Evolutionary conservation across 2,888 invertebrate genomes (phyloP), one percentile per base, ranked within the genome.

Genomic region (Leptinotarsa haldemani): DNA sequence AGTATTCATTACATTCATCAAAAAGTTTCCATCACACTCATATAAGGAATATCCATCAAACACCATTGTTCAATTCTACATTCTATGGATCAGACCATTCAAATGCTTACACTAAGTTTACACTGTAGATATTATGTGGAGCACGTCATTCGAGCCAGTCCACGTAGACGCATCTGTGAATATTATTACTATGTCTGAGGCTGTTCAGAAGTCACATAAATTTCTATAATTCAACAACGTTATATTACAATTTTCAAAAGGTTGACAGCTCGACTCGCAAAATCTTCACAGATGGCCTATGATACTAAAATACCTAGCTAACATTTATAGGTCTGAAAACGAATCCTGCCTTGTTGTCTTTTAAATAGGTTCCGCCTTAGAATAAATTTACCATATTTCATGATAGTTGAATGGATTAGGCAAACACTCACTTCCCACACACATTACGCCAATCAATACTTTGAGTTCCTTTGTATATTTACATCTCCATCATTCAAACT

Each of bases 81-180:
- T 87, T 87, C 87, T 84, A 86, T 87, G 87, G 87, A 87, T 87
- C 87, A 87, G 87, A 87, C 87, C 87, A 79, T 82, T 78, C 79
- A 81, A 81, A 80, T 83, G 77, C 83, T 84, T 84, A 85, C 81
- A 80, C 83, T 84, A 83, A 80, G 80, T 83, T 83, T 83, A 84
- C 82, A 83, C 80, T 83, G 81, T 81, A 82, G 82, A 76, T 61
- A 61, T 30, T 40, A 61, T 30, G 61, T 30, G 61, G 61, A 61
- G 25, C 15, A 61, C 30, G 61, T 30, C 61, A 25, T 16, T 30
- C 5, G 56, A 40, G 56, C 15, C 56, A 56, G 20, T 16, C 46
- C 40, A 16, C 30, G 30, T 61, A 61, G 75, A 65, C 72, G n/a
- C 75, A 67, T 72, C 75, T 70, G 75, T 75, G 75, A 75, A 75